Evolutionary conservation across 2,888 invertebrate species (phyloP), one percentile per base, ranked within the genome.

Genomic region (Caenorhabditis plicata): DNA sequence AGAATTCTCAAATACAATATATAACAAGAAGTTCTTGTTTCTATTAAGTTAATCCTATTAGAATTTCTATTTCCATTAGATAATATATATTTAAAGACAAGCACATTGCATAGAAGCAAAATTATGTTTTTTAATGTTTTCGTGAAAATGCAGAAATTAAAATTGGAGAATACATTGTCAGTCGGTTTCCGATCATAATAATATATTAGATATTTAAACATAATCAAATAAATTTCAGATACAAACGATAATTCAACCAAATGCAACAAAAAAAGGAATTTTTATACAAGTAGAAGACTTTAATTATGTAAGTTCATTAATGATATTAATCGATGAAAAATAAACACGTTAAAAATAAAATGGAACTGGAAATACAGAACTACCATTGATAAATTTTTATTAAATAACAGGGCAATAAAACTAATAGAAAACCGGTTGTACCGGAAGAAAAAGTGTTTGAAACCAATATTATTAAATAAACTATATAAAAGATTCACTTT

Each of bases 261-360:
- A 54, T 11, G 58, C 58, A 1, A 27, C 47, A 2, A 54, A 60
- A 29, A 60, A 55, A 32, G 38, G 36, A 27, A 29, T 60, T 29
- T 42, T 60, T 15, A 33, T 64, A n/a, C 64, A 64, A 49, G 36
- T 68, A n/a, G 68, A 68, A 35, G 64, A 68, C 41, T 64, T 68
- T 35, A 64, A 47, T 44, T 62, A 49, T 51, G 68, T 64, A 27
- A 51, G 49, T 43, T 27, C 23, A 43, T n/a, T n/a, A n/a, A n/a
- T n/a, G n/a, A n/a, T n/a, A n/a, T n/a, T n/a, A n/a, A n/a, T n/a
- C n/a, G n/a, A n/a, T n/a, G n/a, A n/a, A n/a, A 33, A 33, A 33
- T n/a, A 33, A 13, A 5, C 7, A 5, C 5, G 15, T 33, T 5
- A n/a, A n/a, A 33, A n/a, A n/a, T 33, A 9, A 9, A n/a, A n/a